phyloP scores from a whole-genome alignment of 2,888 invertebrate genomes.

The Rotaria sp. region DNA sequence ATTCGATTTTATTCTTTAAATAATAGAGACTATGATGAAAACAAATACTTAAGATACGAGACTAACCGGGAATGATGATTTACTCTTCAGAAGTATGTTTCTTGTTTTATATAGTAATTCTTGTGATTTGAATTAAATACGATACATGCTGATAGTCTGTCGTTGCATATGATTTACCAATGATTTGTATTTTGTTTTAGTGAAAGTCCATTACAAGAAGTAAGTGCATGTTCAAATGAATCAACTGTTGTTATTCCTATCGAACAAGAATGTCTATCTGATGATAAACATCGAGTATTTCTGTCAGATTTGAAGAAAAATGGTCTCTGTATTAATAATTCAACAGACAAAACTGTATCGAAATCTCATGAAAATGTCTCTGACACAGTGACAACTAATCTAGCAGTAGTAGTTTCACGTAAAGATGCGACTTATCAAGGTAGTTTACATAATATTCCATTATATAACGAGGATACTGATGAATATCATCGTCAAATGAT shows the following conservation, averaged over 20 bases:
- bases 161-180: too few species aligned
- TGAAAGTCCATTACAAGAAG: background rate
- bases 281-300: background rate
- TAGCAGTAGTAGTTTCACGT: background rate
- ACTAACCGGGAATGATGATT: too few species aligned
- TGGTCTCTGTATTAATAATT: background rate
- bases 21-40: too few species aligned
- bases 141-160: too few species aligned
- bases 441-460: background rate
- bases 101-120: too few species aligned
- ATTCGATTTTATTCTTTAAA: too few species aligned
- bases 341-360: background rate
- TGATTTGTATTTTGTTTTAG: background rate
- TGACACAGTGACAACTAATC: background rate
- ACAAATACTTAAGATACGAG: too few species aligned
- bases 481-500: background rate
- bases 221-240: background rate
- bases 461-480: background rate
- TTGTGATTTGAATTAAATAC: too few species aligned
- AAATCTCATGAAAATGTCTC: too few species aligned
- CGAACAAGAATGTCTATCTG: background rate
- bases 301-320: background rate
- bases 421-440: conserved; percentile 15
- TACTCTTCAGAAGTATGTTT: too few species aligned
- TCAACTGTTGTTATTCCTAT: background rate